Evolutionary conservation across 2,797 vertebrate genomes (phyloP).

Genomic region (Lophotriccus pileatus): DNA sequence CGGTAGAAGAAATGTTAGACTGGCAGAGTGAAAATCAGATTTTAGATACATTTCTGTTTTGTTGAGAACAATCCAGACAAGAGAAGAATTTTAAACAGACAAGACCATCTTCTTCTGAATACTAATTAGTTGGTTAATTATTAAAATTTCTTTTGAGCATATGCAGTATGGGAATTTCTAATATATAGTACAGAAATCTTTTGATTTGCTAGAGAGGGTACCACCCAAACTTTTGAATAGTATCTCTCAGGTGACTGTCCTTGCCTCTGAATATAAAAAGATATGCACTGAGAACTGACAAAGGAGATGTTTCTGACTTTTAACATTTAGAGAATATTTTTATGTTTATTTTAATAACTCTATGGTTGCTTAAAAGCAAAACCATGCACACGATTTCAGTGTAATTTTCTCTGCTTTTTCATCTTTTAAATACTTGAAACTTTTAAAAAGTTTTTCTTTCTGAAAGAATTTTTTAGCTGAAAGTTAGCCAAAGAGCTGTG

Average conservation of each 20-base stretch:
- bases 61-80: slow-evolving; percentile 39
- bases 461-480: not conserved
- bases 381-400: not conserved
- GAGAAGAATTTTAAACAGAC: slow-evolving; percentile 42
- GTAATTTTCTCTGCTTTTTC: not conserved
- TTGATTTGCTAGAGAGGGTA: not conserved
- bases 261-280: not conserved
- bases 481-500: not conserved
- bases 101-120: slow-evolving; percentile 32
- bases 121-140: slow-evolving; percentile 47
- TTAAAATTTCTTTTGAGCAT: slow-evolving; percentile 45
- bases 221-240: not conserved
- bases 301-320: not conserved
- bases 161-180: not conserved
- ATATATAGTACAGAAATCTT: not conserved
- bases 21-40: not conserved
- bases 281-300: not conserved
- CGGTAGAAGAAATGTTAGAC: not conserved
- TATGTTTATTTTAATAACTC: not conserved
- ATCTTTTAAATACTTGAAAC: not conserved
- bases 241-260: not conserved
- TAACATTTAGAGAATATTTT: not conserved
- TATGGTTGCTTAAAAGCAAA: not conserved
- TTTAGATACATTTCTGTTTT: not conserved
- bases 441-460: not conserved